These are phyloP conservation scores for Pollenia griseotomentosa DNA, from an alignment of 2,888 invertebrate genomes.

Conservation along the genomic window DNA sequence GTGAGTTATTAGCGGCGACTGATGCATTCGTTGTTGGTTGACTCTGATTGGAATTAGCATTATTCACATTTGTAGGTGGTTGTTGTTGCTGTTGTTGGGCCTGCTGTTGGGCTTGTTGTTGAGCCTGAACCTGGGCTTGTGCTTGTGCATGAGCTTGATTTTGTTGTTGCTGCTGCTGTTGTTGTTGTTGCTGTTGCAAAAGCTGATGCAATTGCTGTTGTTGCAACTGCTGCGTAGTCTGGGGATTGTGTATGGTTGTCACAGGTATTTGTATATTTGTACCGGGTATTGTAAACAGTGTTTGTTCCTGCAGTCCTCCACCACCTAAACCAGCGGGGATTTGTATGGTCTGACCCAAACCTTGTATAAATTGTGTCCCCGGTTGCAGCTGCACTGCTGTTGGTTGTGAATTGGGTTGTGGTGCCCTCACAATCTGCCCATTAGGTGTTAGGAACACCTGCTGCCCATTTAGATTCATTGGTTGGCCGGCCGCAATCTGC, in stretches of 20 bases:
- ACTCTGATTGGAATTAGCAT: slow-evolving; percentile 60
- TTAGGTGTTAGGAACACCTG: slow-evolving; percentile 85
- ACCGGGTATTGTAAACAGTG: slow-evolving; percentile 86
- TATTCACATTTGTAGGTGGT: slow-evolving; percentile 29
- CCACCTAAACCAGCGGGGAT: slow-evolving; percentile 85
- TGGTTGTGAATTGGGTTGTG: slow-evolving; percentile 79
- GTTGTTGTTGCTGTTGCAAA: slow-evolving; percentile 79
- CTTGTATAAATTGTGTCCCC: slow-evolving; percentile 88
- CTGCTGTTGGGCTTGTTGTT: slow-evolving; percentile 76
- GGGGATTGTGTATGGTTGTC: slow-evolving; percentile 77
- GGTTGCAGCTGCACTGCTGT: slow-evolving; percentile 77
- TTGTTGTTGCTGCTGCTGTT: slow-evolving; percentile 73
- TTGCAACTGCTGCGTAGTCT: slow-evolving; percentile 77
- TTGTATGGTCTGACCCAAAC: slow-evolving; percentile 89
- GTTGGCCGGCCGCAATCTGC: slow-evolving; percentile 84
- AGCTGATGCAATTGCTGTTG: slow-evolving; percentile 77
- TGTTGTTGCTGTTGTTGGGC: slow-evolving; percentile 63
- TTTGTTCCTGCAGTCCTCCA: slow-evolving; percentile 80
- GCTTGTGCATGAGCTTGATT: slow-evolving; percentile 73
- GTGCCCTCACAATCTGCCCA: slow-evolving; percentile 91
- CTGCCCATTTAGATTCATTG: slow-evolving; percentile 85
- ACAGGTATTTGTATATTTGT: slow-evolving; percentile 86
- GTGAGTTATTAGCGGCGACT: slow-evolving; percentile 46
- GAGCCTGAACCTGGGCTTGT: slow-evolving; percentile 66
- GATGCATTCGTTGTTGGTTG: slow-evolving; percentile 44